Base-by-base conservation (phyloP, 1,140 invertebrate genomes). In the Cherax destructor region DNA sequence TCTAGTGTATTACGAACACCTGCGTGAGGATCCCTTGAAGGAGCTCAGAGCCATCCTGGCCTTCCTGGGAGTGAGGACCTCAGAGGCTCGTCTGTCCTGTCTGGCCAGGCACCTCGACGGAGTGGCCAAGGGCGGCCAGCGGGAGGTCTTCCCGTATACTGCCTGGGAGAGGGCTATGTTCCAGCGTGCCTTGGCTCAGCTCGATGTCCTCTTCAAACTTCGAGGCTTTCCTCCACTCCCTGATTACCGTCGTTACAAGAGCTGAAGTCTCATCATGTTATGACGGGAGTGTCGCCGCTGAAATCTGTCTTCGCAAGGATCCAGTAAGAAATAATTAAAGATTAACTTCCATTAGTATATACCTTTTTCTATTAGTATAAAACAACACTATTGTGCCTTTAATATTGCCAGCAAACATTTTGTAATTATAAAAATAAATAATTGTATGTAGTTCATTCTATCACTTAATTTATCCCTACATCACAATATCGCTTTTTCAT, bases 1-100 rank as follows among this genome's bases (percentile, higher is more conserved):
- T n/a, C 79, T 81, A 7, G 21, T 81, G 18, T 56, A 81, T 50
- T 81, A 81, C 21, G 79, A 81, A 50, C 16, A 56, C 18, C 79
- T 81, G 50, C 50, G 79, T 9, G 79, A 81, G 79, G 79, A 49
- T 49, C 79, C 79, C 18, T 41, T 81, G 50, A 50, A 9, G 49
- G 49, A 52, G 21, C 3, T 81, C 0, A 49, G 56, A 10, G 79
- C 50, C 3, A n/a, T 81, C 18, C 49, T 81, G 7, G 21, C 79
- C 79, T 81, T 81, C 50, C 79, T 81, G 10, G 79, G 79, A 16
- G 9, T 56, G 49, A 56, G 11, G 49, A n/a, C 76, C 76, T 50
- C 79, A 18, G 47, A 50, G 16, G 6, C 49, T 16, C 79, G 79
- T 4, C 79, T 52, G 16, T 4, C 50, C 50, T 81, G 79, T 18